Base-by-base conservation (phyloP, 2,888 invertebrate genomes). In the Drosophila picticornis region DNA sequence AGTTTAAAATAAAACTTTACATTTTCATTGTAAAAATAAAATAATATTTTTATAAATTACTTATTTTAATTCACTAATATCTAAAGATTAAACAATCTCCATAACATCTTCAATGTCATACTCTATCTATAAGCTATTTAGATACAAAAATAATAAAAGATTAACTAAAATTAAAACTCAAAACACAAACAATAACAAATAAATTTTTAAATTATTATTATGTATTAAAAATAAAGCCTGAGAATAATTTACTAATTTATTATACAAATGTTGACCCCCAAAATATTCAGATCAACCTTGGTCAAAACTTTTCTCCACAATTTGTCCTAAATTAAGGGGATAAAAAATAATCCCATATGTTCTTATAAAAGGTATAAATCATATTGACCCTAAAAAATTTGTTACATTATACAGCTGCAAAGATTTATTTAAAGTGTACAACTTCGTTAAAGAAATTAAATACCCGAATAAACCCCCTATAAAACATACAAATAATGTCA, bases 1-100 rank as follows among this genome's bases (percentile, higher is more conserved):
- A 95, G 94, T 95, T 95, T 95, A 95, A 93, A 40, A 6, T 73
- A 95, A 95, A 95, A 95, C 94, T 90, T 95, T 95, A 95, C 94
- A 95, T 94, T 95, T 95, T 95, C 95, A 95, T 88, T 94, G 94
- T 95, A 95, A 95, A 94, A 94, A 94, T 94, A 95, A 94, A 90
- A 76, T 59, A 6, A 60, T 80, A 50, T 77, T 87, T 90, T 90
- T 91, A 88, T 90, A 90, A 91, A 89, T 90, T 91, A 91, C 88
- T 90, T 84, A 79, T 66, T 65, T 25, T 52, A 83, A 80, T 91
- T 93, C 62, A 69, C 88, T 72, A 82, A 79, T 80, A 89, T 81
- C 75, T 69, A 90, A 90, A 84, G 81, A 81, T 88, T 83, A 70
- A 84, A 34, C 63, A 91, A 91, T 90, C 91, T 91, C 93, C 91